These are phyloP conservation scores for Actenoides lindsayi DNA, from an alignment of 2,113 vertebrate genomes.

Conservation along the genomic window DNA sequence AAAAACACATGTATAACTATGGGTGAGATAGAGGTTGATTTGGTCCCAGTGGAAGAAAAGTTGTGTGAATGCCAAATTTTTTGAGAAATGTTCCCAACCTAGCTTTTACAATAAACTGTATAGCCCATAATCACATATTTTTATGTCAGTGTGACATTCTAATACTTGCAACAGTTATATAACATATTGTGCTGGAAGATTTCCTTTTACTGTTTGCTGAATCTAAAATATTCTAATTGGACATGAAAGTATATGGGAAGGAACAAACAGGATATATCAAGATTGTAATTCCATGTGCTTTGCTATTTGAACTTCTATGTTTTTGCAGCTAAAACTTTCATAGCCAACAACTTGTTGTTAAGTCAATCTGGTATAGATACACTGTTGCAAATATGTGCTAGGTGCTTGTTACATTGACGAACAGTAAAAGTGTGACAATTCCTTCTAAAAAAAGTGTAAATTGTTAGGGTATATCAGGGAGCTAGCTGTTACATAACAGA, in stretches of 20 bases:
- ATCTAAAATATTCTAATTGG: not conserved
- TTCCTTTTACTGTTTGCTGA: not conserved
- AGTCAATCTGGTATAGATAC: slow-evolving; percentile 11
- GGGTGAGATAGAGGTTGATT: not conserved
- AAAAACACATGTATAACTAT: not conserved
- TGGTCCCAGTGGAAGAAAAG: too few species aligned
- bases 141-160: not conserved
- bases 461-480: not conserved
- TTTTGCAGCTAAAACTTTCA: slow-evolving; percentile 32
- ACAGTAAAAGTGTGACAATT: not conserved
- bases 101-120: too few species aligned
- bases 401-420: slow-evolving; percentile 33
- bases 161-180: not conserved
- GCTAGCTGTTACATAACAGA: not conserved
- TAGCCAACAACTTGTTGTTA: slow-evolving; percentile 9
- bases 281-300: not conserved
- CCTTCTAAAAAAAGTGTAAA: slow-evolving; percentile 7
- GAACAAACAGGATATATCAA: not conserved
- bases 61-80: too few species aligned
- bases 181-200: not conserved
- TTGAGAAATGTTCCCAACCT: too few species aligned
- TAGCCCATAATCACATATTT: not conserved
- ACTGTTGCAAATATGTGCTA: not conserved
- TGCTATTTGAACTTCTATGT: not conserved
- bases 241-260: not conserved